These are phyloP conservation scores for Hydrocynus forskahlii DNA, from an alignment of 2,797 vertebrate species.

Conservation along the genomic window DNA sequence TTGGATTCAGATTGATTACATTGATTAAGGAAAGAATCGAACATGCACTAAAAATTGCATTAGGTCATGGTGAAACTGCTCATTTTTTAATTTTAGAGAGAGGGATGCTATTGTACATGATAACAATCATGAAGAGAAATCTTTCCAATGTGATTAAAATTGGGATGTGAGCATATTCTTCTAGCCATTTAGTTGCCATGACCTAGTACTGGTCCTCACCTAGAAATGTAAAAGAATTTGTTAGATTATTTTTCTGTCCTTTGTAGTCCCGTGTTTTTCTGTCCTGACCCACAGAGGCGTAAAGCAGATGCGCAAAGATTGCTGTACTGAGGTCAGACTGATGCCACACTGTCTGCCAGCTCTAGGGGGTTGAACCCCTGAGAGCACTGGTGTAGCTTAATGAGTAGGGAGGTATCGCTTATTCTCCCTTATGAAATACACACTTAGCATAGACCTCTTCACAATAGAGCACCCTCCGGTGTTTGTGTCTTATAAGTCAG, in stretches of 20 bases:
- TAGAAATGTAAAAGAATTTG: too few relatives aligned
- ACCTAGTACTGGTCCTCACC: too few relatives aligned
- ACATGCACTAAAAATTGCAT: slow-evolving; percentile 29
- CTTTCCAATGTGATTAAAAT: too few relatives aligned
- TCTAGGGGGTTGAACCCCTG: neutral
- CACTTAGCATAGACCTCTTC: neutral
- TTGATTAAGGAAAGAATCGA: slow-evolving; percentile 24
- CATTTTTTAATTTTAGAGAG: neutral
- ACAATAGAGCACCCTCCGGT: neutral
- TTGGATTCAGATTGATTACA: slow-evolving; percentile 27
- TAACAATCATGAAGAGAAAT: too few relatives aligned
- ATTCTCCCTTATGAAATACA: neutral
- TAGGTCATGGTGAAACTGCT: neutral
- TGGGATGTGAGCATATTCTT: too few relatives aligned
- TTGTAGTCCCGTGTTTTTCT: too few relatives aligned
- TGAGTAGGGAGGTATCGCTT: slow-evolving; percentile 18
- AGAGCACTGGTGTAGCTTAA: neutral
- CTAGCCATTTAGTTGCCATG: too few relatives aligned
- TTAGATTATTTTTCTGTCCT: too few relatives aligned
- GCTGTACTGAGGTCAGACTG: neutral
- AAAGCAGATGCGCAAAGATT: neutral
- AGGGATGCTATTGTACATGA: neutral
- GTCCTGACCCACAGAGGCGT: too few relatives aligned
- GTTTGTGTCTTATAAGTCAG: neutral
- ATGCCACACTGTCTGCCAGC: neutral